phyloP scores from a whole-genome alignment of 35 echinoderm and acorn worm genomes.

The Patiria miniata region DNA sequence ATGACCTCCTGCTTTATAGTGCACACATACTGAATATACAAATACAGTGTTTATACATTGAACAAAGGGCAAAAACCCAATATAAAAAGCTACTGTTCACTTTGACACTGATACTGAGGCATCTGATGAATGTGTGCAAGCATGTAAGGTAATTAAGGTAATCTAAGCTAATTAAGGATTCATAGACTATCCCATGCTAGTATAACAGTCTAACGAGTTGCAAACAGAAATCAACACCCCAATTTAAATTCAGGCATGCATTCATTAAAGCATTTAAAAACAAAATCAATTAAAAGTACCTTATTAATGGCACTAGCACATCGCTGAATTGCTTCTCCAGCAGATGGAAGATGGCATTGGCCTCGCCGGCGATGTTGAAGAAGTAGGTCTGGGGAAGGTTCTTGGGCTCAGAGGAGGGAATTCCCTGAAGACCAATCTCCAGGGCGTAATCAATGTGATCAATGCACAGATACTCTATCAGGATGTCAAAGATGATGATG shows the following conservation, averaged over 20 bases:
- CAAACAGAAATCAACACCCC: background rate
- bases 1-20: no score
- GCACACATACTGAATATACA: no score
- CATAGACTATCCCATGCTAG: no score
- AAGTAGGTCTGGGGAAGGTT: constrained; percentile 76
- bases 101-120: no score
- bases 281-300: constrained; percentile 53
- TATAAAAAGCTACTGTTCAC: no score
- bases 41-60: no score
- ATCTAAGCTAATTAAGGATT: no score
- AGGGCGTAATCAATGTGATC: constrained; percentile 98
- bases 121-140: no score
- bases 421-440: constrained; percentile 84
- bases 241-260: background rate
- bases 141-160: no score
- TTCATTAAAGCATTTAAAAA: no score
- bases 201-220: no score
- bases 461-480: constrained; percentile 80
- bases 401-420: constrained; percentile 71
- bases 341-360: constrained; percentile 96
- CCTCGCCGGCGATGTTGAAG: constrained; percentile 88
- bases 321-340: constrained; percentile 98
- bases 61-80: no score
- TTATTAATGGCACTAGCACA: constrained; percentile 88
- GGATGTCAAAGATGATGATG: constrained; percentile 71